These are phyloP conservation scores for Petromus typicus DNA, from an alignment of 2,113 vertebrate genomes.

Conservation along the genomic window DNA sequence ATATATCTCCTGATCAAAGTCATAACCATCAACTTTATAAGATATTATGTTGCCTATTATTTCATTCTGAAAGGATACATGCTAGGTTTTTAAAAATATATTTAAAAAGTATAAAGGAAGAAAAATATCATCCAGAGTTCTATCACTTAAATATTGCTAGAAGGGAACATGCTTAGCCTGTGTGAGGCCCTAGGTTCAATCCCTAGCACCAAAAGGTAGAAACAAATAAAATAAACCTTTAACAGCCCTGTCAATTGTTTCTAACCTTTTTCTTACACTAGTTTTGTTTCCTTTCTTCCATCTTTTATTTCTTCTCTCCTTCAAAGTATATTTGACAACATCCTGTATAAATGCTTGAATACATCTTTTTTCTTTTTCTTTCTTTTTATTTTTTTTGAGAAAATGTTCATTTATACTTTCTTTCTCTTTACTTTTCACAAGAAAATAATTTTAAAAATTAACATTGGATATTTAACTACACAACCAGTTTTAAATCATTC, in stretches of 20 bases:
- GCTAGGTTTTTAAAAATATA: not conserved
- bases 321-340: constrained; percentile 8
- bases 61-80: not conserved
- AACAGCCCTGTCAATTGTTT: not conserved
- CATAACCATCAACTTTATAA: not conserved
- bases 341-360: not conserved
- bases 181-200: not conserved
- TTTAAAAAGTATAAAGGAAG: not conserved
- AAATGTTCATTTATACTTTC: not conserved
- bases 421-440: constrained; percentile 45
- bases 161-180: not conserved
- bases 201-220: not conserved
- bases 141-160: not conserved
- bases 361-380: too few species aligned
- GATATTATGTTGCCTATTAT: not conserved
- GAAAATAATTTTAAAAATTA: constrained; percentile 46
- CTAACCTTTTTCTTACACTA: not conserved
- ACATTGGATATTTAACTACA: not conserved
- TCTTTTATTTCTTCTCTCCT: not conserved
- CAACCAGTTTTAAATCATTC: constrained; percentile 23
- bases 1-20: not conserved
- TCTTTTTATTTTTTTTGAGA: not conserved
- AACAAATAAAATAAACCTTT: not conserved
- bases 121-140: not conserved
- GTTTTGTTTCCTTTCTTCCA: not conserved